Base-by-base conservation (phyloP, 1,140 invertebrate genomes). In the Drosophila suzukii region DNA sequence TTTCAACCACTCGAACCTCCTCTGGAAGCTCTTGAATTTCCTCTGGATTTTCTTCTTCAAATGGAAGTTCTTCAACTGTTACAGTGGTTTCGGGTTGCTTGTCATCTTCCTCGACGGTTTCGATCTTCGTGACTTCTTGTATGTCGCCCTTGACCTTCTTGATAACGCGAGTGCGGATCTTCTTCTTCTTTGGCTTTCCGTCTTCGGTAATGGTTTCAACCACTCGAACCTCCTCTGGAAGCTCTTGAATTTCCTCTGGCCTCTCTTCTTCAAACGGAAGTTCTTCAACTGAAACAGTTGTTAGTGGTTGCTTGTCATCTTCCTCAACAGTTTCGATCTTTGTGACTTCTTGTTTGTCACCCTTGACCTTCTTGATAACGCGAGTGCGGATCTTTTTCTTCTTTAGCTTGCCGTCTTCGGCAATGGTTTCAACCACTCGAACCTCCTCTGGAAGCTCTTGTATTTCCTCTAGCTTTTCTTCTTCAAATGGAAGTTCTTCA, bases 321-420 rank as follows among this genome's bases (percentile, higher is more conserved):
- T 49, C 46, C 24, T 49, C 46, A 6, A 49, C 13, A 2, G 46
- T 49, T 49, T 49, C 46, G 13, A 49, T 49, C 46, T 49, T 49
- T 0, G 46, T 49, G 13, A 49, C 46, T 49, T 49, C 46, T 30
- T 49, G 46, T 3, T 49, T 49, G 24, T 49, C 46, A 8, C 46
- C 46, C 46, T 49, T 49, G 46, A 49, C 46, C 46, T 49, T 49
- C 46, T 49, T 49, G 11, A 49, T 49, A 7, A 49, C 46, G 2
- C 46, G 46, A 49, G 46, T 49, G 2, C 46, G 46, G 46, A 49
- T 49, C 46, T 49, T 49, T 24, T 49, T 49, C 46, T 49, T 49
- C 46, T 49, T 49, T 6, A 24, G 46, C 46, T 24, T 49, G 46
- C 46, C 46, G 24, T 49, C 46, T 27, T 49, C 46, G 12, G 24